Conservation (phyloP, 2,888 invertebrate species). For the Ophion obscuratus region DNA sequence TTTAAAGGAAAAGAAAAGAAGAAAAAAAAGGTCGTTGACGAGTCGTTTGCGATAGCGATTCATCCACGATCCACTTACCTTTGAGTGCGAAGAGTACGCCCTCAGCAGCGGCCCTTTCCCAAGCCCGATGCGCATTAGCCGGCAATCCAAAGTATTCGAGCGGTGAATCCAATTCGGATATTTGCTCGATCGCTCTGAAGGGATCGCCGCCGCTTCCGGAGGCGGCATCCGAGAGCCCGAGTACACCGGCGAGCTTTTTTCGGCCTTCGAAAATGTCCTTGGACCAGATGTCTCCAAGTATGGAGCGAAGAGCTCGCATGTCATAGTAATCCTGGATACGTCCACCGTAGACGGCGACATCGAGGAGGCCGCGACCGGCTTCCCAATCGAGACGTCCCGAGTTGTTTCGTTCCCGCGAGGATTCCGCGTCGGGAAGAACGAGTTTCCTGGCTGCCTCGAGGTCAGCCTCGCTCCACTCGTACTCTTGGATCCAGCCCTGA, state of each 20-base stretch:
- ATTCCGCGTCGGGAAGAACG: slow-evolving; percentile 81
- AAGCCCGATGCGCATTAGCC: slow-evolving; percentile 93
- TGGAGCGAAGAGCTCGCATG: slow-evolving; percentile 88
- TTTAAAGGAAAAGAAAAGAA: no score
- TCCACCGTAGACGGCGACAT: slow-evolving; percentile 94
- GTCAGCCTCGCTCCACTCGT: slow-evolving; percentile 94
- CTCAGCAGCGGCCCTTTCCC: slow-evolving; percentile 89
- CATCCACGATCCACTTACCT: slow-evolving; percentile 79
- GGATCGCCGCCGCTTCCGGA: slow-evolving; percentile 91
- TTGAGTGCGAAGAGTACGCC: slow-evolving; percentile 88
- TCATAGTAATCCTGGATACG: slow-evolving; percentile 93
- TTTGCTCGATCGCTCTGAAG: slow-evolving; percentile 87
- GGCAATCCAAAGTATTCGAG: slow-evolving; percentile 91
- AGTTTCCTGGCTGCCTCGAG: slow-evolving; percentile 90
- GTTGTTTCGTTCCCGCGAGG: slow-evolving; percentile 72
- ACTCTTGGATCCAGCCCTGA: slow-evolving; percentile 93
- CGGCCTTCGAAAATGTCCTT: slow-evolving; percentile 86
- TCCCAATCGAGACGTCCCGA: slow-evolving; percentile 86
- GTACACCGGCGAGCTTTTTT: slow-evolving; percentile 84
- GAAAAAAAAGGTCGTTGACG: no score
- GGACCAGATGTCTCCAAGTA: slow-evolving; percentile 85
- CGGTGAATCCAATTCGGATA: slow-evolving; percentile 91
- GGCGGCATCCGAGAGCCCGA: slow-evolving; percentile 74
- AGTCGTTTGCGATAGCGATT: no score
- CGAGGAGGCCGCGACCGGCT: slow-evolving; percentile 90